phyloP scores from a whole-genome alignment of 2,113 vertebrate species.

The Tetraodon nigroviridis region DNA sequence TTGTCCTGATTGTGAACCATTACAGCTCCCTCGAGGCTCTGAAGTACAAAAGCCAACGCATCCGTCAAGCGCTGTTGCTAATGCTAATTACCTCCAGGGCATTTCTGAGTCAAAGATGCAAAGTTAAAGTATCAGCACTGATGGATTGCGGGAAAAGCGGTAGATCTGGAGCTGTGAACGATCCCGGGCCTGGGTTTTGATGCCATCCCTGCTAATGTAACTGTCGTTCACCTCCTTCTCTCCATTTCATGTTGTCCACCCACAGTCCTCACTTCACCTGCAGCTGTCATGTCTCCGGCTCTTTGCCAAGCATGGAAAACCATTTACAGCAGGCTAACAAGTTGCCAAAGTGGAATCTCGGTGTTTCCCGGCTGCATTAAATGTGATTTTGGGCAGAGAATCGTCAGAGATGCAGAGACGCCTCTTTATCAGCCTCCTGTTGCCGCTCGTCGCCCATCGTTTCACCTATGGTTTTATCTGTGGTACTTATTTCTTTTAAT shows the following conservation, averaged over 20 bases:
- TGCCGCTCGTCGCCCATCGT: not conserved
- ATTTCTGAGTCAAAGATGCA: not conserved
- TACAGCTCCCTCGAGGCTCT: constrained; percentile 34
- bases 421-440: constrained; percentile 16
- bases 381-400: constrained; percentile 25
- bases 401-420: constrained; percentile 19
- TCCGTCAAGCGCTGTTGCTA: constrained; percentile 30
- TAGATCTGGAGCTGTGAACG: not conserved
- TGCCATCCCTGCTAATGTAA: constrained; percentile 25
- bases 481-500: not conserved
- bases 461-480: no score
- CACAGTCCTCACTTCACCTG: constrained; percentile 19
- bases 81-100: constrained; percentile 28
- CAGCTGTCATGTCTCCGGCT: constrained; percentile 2
- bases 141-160: constrained; percentile 9
- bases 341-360: constrained; percentile 57
- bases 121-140: not conserved
- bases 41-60: constrained; percentile 21
- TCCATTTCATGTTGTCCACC: constrained; percentile 31
- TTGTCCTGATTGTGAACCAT: constrained; percentile 17
- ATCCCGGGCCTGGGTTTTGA: constrained; percentile 1
- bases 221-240: constrained; percentile 6
- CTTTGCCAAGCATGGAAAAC: constrained; percentile 51
- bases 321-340: constrained; percentile 51
- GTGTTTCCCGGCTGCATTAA: constrained; percentile 42